These are phyloP conservation scores for Melanocharis versteri DNA, from an alignment of 2,113 vertebrate species.

Conservation along the genomic window DNA sequence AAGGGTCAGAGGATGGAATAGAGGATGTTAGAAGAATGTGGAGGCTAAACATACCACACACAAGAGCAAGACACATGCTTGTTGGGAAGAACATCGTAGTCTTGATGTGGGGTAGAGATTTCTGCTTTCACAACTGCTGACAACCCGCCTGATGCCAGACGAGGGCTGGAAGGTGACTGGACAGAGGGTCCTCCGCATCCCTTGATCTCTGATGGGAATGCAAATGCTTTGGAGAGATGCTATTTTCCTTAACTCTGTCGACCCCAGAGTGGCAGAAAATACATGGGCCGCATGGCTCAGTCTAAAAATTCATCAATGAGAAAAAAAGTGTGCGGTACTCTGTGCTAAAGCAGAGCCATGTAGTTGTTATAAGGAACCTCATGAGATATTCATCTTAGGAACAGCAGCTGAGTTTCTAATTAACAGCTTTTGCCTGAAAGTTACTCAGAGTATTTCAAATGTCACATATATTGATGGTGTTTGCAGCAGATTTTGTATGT, in stretches of 20 bases:
- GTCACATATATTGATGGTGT: neutral
- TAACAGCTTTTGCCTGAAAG: neutral
- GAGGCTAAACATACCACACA: neutral
- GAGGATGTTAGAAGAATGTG: neutral
- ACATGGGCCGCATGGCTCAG: no score
- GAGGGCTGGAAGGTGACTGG: neutral
- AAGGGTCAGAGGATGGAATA: neutral
- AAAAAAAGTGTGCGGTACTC: rapidly evolving
- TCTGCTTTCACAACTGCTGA: neutral
- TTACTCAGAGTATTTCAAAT: neutral
- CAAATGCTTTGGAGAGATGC: neutral
- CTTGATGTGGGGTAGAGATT: neutral
- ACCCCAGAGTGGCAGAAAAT: neutral
- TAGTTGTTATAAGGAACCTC: neutral
- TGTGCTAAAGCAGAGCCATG: neutral
- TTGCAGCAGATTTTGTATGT: neutral
- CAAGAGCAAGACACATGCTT: neutral
- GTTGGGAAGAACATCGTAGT: neutral
- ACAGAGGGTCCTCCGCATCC: neutral
- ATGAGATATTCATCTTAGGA: neutral
- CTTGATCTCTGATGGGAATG: neutral
- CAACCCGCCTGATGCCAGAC: rapidly evolving
- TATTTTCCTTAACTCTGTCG: neutral
- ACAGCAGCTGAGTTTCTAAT: neutral
- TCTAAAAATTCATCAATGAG: neutral